A percentile compares a stretch with the other conserved stretches of the same genome.
These are phyloP conservation scores for Coturnix japonica DNA, from an alignment of 2,113 vertebrate species.

Conservation along the genomic window DNA sequence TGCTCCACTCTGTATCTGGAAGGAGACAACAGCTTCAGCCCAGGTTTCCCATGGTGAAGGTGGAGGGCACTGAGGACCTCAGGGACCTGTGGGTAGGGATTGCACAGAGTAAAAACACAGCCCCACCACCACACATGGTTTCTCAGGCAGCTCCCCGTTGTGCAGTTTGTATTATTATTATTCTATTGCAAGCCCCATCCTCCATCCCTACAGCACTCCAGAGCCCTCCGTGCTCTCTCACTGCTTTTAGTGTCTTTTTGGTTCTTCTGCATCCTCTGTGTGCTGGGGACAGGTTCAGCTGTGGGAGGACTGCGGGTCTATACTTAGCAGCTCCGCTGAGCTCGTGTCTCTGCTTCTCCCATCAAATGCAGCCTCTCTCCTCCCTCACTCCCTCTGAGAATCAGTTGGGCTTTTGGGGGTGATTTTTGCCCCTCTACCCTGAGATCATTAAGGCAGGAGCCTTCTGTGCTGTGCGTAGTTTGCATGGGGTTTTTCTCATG, in stretches of 20 bases:
- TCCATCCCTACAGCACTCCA: not conserved
- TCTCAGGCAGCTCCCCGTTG: not conserved
- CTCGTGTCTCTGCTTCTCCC: not conserved
- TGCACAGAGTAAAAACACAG: no score
- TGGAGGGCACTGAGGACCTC: not conserved
- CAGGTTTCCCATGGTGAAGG: not conserved
- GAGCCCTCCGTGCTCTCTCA: not conserved
- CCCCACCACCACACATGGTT: not conserved
- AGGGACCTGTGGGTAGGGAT: not conserved
- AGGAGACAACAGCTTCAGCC: fast-evolving
- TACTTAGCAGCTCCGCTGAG: not conserved
- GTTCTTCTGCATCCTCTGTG: not conserved
- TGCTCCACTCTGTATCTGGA: fast-evolving
- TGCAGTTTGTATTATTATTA: not conserved
- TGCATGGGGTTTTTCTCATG: not conserved
- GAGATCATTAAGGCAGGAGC: not conserved
- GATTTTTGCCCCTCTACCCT: not conserved
- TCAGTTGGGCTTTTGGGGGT: not conserved
- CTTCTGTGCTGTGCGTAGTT: no score
- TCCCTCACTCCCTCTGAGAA: not conserved
- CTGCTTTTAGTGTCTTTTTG: not conserved
- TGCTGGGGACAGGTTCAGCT: not conserved
- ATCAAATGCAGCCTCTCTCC: not conserved
- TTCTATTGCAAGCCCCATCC: not conserved
- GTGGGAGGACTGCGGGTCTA: slow-evolving; percentile 11